Conservation (phyloP, 2,113 vertebrate genomes). For the Macquaria australasica region DNA sequence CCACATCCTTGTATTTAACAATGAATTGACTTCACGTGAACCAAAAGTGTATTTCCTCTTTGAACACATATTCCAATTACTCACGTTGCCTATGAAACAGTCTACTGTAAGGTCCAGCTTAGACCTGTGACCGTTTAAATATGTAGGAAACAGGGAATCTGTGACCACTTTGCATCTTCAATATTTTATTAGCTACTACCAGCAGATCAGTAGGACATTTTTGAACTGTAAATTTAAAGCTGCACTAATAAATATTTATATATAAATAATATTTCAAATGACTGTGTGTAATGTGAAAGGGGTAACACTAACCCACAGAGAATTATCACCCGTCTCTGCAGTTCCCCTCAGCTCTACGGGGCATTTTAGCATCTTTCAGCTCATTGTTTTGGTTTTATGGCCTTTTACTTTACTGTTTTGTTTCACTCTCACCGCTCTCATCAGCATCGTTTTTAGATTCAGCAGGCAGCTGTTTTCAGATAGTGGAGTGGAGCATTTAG, state of each 20-base stretch:
- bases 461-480: too few relatives aligned
- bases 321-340: neutral
- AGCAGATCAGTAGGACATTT: neutral
- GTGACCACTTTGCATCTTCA: constrained; percentile 6
- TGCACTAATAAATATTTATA: neutral
- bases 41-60: constrained; percentile 33
- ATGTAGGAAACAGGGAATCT: neutral
- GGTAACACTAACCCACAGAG: neutral
- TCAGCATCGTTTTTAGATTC: neutral
- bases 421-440: neutral
- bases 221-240: constrained; percentile 9
- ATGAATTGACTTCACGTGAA: constrained; percentile 31
- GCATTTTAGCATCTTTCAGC: neutral
- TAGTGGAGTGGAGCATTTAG: neutral
- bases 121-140: constrained; percentile 2
- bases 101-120: neutral
- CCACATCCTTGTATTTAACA: constrained; percentile 59
- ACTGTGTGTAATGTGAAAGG: neutral
- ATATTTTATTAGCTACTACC: constrained; percentile 13
- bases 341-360: neutral
- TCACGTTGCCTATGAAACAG: constrained; percentile 6
- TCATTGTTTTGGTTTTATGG: neutral
- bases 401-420: neutral
- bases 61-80: constrained; percentile 14
- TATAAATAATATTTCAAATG: neutral